These are phyloP conservation scores for Lithobates sylvaticus DNA, from an alignment of 2,797 vertebrate species.

Conservation along the genomic window DNA sequence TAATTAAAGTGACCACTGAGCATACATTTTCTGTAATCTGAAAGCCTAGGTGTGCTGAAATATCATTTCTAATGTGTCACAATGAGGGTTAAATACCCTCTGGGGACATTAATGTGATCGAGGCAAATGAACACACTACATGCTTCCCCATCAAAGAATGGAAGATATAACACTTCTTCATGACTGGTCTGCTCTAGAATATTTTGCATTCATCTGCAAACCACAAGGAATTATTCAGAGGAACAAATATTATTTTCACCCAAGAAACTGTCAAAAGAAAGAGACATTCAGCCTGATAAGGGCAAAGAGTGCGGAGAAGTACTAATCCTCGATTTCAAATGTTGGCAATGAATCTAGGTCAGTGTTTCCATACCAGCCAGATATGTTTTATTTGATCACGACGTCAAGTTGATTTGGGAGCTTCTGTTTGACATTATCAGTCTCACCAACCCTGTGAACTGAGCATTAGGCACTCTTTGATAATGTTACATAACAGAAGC, in stretches of 20 bases:
- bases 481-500: constrained; percentile 21
- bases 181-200: not conserved
- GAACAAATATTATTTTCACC: constrained; percentile 9
- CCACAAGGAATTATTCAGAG: constrained; percentile 1
- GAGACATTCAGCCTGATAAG: constrained; percentile 1
- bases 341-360: constrained; percentile 62
- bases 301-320: constrained; percentile 24
- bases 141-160: not conserved
- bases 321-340: constrained; percentile 45
- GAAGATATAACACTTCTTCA: not conserved
- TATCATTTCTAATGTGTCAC: no score
- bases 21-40: no score
- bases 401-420: constrained; percentile 62
- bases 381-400: constrained; percentile 65
- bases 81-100: no score
- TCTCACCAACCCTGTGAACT: constrained; percentile 46
- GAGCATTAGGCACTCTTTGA: constrained; percentile 34
- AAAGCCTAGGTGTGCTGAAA: no score
- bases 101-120: not conserved
- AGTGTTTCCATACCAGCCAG: constrained; percentile 52
- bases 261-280: constrained; percentile 6
- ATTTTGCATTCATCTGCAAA: not conserved
- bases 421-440: constrained; percentile 63
- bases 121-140: not conserved
- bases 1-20: no score